Evolutionary conservation across 2,797 vertebrate species (phyloP).

Genomic region (Megaceryle alcyon): DNA sequence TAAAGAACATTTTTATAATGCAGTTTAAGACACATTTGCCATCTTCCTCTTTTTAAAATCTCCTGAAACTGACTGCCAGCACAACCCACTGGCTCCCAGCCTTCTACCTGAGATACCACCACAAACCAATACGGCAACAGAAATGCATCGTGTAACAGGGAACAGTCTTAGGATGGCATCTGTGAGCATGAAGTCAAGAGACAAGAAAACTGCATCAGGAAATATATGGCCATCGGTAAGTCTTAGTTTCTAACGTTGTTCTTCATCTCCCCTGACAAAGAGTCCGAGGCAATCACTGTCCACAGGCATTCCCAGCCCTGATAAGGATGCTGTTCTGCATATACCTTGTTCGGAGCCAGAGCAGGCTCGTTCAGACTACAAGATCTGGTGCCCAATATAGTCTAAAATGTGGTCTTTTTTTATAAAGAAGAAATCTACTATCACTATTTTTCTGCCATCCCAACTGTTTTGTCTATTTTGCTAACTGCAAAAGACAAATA

Average conservation of each 20-base stretch:
- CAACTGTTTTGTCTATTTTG: not conserved
- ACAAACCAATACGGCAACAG: not conserved
- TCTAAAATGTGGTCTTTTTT: not conserved
- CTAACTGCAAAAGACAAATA: not conserved
- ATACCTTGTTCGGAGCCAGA: not conserved
- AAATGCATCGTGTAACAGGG: not conserved
- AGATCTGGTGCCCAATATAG: not conserved
- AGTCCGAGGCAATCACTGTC: not conserved
- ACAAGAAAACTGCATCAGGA: not conserved
- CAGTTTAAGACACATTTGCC: not conserved
- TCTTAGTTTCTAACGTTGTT: not conserved
- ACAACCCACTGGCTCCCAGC: not conserved
- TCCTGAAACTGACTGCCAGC: not conserved
- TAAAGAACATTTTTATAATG: slow-evolving; percentile 27
- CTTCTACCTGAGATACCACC: not conserved
- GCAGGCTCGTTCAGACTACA: not conserved
- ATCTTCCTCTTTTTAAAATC: not conserved
- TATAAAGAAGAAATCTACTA: not conserved
- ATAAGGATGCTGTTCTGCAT: not conserved
- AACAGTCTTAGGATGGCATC: not conserved
- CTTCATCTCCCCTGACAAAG: not conserved
- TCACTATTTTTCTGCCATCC: not conserved
- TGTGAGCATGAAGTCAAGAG: not conserved
- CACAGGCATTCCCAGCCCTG: not conserved
- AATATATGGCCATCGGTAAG: not conserved